phyloP scores from a whole-genome alignment of 2,888 invertebrate species.

The Ophion slaviceki region DNA sequence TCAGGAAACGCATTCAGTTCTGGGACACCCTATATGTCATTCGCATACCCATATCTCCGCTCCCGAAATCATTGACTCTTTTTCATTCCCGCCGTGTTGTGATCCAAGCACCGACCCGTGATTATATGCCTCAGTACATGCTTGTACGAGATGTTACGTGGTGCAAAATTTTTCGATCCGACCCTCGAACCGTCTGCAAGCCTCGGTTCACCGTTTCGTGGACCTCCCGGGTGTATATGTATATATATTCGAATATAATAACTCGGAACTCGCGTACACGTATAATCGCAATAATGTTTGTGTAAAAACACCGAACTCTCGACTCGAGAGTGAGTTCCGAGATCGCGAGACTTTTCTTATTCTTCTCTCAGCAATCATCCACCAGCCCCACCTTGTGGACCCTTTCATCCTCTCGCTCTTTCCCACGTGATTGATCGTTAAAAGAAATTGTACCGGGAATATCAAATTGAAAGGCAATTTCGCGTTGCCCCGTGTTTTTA shows the following conservation, averaged over 20 bases:
- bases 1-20: too few relatives aligned
- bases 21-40: constrained; percentile 10
- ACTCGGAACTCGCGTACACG: constrained; percentile 23
- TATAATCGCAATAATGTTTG: background rate
- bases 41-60: constrained; percentile 38
- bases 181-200: constrained; percentile 45
- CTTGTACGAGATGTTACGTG: constrained; percentile 58
- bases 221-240: background rate
- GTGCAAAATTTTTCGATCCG: constrained; percentile 45
- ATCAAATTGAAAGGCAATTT: constrained; percentile 48
- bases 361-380: constrained; percentile 56
- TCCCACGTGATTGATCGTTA: constrained; percentile 44
- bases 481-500: constrained; percentile 3
- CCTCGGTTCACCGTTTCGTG: constrained; percentile 2
- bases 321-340: background rate
- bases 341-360: constrained; percentile 36
- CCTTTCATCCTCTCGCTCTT: background rate
- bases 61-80: constrained; percentile 18
- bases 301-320: constrained; percentile 23
- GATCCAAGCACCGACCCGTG: constrained; percentile 42
- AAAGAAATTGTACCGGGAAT: constrained; percentile 36
- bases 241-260: constrained; percentile 39
- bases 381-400: constrained; percentile 9
- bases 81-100: constrained; percentile 28
- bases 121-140: constrained; percentile 43